Evolutionary conservation across 2,888 invertebrate genomes (phyloP), one percentile per base, ranked within the genome.

Genomic region (Drosophila ochracea): DNA sequence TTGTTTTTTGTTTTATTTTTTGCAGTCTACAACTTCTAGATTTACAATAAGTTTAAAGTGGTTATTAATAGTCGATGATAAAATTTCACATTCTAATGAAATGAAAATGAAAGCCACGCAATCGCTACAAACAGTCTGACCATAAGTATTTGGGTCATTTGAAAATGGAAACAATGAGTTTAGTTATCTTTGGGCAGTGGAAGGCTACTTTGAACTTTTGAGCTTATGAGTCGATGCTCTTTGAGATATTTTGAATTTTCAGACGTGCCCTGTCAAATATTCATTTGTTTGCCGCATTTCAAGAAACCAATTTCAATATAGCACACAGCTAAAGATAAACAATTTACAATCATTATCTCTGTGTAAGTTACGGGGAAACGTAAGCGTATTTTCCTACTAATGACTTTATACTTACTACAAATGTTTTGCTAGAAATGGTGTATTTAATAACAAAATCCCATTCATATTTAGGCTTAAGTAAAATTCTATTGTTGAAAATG

Each of bases 121-220:
- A 19, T 28, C 37, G 7, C 6, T 33, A 19, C 55, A 37, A 6
- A 25, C 7, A 13, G 19, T 37, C 28, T 6, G 13, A 30, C 37
- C 57, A 57, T 13, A 16, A 30, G 7, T 39, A 39, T 39, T 39
- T 57, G 39, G 57, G 57, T 16, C 37, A 39, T 57, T 39, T 39
- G 57, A 39, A 57, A 37, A 16, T 54, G 35, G 16, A 54, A 35
- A 35, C 16, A 54, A 21, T 21, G 7, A 19, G 28, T 50, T 28
- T 30, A 1, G 28, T 50, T 50, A 28, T 50, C 19, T 6, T 50
- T 49, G 25, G 25, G 25, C 49, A 25, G 16, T 49, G 1, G 49
- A 10, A 3, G 50, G 16, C 47, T 47, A 47, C 16, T 50, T 19
- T 30, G 41, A 57, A 57, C 33, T 54, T 21, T 16, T 10, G 6